Conservation (phyloP, 2,113 vertebrate genomes). For the Halichoeres trimaculatus region DNA sequence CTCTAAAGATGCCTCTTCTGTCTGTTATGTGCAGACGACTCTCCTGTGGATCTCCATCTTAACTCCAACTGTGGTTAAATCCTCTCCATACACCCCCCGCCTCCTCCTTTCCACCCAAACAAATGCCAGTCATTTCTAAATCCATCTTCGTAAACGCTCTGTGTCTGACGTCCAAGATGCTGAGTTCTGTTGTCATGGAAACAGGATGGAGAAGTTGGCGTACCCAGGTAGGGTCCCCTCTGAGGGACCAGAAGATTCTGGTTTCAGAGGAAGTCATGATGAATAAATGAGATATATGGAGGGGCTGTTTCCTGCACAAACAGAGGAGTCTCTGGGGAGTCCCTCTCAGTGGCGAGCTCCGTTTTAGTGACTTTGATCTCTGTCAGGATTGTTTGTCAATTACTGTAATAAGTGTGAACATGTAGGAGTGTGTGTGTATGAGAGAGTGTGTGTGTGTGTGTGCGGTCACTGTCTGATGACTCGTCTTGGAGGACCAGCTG, state of each 20-base stretch:
- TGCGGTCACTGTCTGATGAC: slow-evolving; percentile 64
- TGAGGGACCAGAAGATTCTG: background rate
- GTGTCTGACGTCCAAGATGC: slow-evolving; percentile 6
- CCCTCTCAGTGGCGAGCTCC: slow-evolving; percentile 9
- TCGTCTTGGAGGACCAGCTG: slow-evolving; percentile 76
- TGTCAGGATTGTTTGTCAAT: slow-evolving; percentile 56
- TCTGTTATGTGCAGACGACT: background rate
- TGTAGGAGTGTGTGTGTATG: slow-evolving; percentile 1
- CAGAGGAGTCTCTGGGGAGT: slow-evolving; percentile 31
- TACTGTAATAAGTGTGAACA: slow-evolving; percentile 33
- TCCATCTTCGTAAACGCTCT: background rate
- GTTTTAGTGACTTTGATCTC: slow-evolving; percentile 55
- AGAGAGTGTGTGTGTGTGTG: background rate
- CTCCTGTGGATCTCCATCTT: background rate
- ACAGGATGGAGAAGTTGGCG: slow-evolving; percentile 17
- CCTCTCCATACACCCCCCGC: background rate
- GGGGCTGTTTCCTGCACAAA: slow-evolving; percentile 33
- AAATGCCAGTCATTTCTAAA: slow-evolving; percentile 11
- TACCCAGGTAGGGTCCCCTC: slow-evolving; percentile 19
- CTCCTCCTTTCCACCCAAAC: no score
- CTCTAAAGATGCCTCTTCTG: no score
- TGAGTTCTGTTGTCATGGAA: slow-evolving; percentile 34
- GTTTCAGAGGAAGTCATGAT: slow-evolving; percentile 11
- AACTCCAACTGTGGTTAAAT: slow-evolving; percentile 11
- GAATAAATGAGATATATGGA: slow-evolving; percentile 30